Conservation (phyloP, 2,888 invertebrate species). For the Torymus texanus region DNA sequence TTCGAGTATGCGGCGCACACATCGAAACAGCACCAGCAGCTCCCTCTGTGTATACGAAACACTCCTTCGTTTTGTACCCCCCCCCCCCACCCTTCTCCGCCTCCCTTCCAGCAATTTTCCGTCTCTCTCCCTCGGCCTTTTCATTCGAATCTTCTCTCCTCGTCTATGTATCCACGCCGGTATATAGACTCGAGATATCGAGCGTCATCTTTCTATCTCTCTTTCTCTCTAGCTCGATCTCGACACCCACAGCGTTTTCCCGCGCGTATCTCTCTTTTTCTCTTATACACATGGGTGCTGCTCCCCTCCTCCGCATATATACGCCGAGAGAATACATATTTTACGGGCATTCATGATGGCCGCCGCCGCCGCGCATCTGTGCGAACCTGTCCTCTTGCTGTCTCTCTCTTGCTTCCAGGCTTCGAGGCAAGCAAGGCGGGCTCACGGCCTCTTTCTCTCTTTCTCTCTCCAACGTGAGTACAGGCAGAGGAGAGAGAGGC, state of each 20-base stretch:
- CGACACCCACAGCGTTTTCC: slow-evolving; percentile 56
- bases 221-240: background rate
- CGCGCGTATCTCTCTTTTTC: slow-evolving; percentile 60
- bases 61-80: background rate
- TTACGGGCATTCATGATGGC: slow-evolving; percentile 75
- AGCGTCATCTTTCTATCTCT: background rate
- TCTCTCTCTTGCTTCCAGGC: too few relatives aligned
- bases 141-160: slow-evolving; percentile 42
- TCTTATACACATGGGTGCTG: slow-evolving; percentile 60
- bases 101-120: background rate
- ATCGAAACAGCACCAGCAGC: slow-evolving; percentile 38
- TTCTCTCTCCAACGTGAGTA: slow-evolving; percentile 53
- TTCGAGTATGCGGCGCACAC: background rate
- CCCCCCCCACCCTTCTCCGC: background rate
- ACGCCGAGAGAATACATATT: slow-evolving; percentile 72
- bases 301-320: slow-evolving; percentile 46
- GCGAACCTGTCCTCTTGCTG: slow-evolving; percentile 67
- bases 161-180: slow-evolving; percentile 1
- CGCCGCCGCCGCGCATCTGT: slow-evolving; percentile 74
- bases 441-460: slow-evolving; percentile 58
- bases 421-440: too few relatives aligned
- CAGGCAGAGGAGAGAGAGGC: slow-evolving; percentile 28
- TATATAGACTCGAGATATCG: slow-evolving; percentile 6
- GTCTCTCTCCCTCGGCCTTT: slow-evolving; percentile 9
- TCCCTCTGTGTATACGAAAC: slow-evolving; percentile 47